A percentile compares a stretch with the other conserved stretches of the same genome.
Conservation (phyloP, 2,113 vertebrate genomes). For the Numida meleagris region DNA sequence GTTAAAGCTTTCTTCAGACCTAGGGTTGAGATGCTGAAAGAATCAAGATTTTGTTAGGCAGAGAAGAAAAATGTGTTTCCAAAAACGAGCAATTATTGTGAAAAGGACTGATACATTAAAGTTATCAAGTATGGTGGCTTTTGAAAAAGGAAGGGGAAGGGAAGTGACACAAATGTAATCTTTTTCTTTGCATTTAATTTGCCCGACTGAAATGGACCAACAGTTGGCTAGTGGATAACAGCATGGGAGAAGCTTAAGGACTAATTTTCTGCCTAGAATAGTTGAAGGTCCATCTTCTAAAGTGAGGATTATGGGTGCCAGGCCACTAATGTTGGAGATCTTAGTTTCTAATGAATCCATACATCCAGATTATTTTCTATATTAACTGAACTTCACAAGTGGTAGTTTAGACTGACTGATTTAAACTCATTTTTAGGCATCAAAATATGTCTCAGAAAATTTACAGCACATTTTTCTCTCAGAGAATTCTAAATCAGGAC, state of each 20-base stretch:
- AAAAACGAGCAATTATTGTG: not conserved
- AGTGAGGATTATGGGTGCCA: not conserved
- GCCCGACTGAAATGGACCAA: not conserved
- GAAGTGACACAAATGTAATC: not conserved
- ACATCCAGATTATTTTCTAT: conserved; percentile 21
- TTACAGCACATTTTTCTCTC: not conserved
- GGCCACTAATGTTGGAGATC: not conserved
- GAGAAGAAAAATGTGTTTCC: not conserved
- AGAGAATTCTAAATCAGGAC: not conserved
- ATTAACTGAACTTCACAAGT: conserved; percentile 1
- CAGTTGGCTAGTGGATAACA: not conserved
- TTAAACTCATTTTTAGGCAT: not conserved
- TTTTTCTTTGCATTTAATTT: not conserved
- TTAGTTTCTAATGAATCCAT: not conserved
- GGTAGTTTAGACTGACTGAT: not conserved
- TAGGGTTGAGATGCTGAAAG: not conserved
- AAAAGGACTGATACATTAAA: not conserved
- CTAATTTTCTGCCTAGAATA: not conserved
- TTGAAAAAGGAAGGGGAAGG: not conserved
- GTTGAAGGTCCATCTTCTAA: not conserved
- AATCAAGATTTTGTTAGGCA: not conserved
- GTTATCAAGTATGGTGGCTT: not conserved
- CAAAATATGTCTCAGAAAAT: not conserved
- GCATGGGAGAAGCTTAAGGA: not conserved
- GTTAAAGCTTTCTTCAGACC: not conserved